These are phyloP conservation scores for Silurus glanis DNA, from an alignment of 2,113 vertebrate genomes.

Conservation along the genomic window DNA sequence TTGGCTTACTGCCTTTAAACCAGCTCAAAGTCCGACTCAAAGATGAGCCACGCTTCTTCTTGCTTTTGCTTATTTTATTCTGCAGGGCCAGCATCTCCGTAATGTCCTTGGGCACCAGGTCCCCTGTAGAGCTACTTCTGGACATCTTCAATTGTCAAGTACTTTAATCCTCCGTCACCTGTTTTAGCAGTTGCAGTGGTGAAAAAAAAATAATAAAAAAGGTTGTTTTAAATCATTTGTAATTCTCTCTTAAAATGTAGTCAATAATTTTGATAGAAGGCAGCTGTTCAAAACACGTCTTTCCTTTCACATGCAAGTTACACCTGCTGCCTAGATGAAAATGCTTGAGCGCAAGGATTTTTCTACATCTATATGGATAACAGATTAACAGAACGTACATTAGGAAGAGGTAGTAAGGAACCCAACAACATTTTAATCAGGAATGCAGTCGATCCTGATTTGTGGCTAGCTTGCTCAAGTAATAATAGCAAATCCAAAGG, in stretches of 20 bases:
- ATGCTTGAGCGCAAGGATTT: neutral
- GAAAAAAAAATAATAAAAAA: neutral
- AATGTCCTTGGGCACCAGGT: constrained; percentile 78
- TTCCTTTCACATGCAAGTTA: neutral
- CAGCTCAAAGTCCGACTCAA: constrained; percentile 84
- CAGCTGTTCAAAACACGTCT: neutral
- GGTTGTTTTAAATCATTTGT: neutral
- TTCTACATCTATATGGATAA: constrained; percentile 1
- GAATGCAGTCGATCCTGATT: constrained; percentile 20
- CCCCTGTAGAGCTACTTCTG: constrained; percentile 72
- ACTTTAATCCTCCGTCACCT: constrained; percentile 5
- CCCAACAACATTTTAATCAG: neutral
- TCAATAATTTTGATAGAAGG: no score
- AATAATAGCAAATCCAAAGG: neutral
- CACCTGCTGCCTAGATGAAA: neutral
- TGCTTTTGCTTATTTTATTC: constrained; percentile 65
- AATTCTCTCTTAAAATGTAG: neutral
- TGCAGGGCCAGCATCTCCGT: constrained; percentile 74
- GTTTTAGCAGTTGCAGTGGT: constrained; percentile 7
- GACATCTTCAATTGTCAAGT: constrained; percentile 64
- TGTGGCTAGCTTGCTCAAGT: constrained; percentile 5
- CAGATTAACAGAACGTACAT: constrained; percentile 8
- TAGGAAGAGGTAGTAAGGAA: constrained; percentile 14
- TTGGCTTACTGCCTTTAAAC: constrained; percentile 79
- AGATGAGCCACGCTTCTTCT: constrained; percentile 73